Base-by-base conservation (phyloP, 1,140 invertebrate genomes). In the Eriosoma lanigerum region DNA sequence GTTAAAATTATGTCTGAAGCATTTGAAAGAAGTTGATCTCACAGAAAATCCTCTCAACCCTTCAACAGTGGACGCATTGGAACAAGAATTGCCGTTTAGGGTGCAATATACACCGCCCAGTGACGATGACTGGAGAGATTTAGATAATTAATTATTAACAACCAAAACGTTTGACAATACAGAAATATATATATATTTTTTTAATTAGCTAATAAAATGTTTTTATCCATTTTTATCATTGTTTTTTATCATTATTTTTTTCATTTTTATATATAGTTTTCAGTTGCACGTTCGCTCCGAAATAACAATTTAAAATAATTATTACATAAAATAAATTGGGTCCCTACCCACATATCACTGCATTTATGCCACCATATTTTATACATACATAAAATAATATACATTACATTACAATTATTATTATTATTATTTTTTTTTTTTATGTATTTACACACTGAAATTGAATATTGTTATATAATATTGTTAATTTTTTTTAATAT, bases 141-240 rank as follows among this genome's bases (percentile, higher is more conserved):
- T 78, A 46, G 75, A 78, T 21, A 62, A 62, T 48, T 78, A 17
- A 78, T 46, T 46, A 38, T 38, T 38, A 46, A 78, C 38, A 48
- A 60, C 24, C 15, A 78, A 62, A 78, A 58, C 38, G 19, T 60
- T 78, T 62, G 54, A 62, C 56, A 62, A 78, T 78, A 78, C 75
- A 62, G 75, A 76, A 76, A 76, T 62, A 78, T 78, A 78, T 78
- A 4, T 38, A 4, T 38, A 4, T 8, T 38, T 78, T 72, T 78
- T 78, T 78, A 78, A 78, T 78, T 78, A 78, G 75, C 75, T 78
- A 78, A 78, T 78, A 78, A 78, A 78, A 60, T 62, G 75, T 78
- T 78, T 78, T 78, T 78, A 62, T 78, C 52, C 46, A 50, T 70
- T 52, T 50, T 50, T 52, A 29, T 72, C 68, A n/a, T 72, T 8